phyloP scores from a whole-genome alignment of 1,140 invertebrate genomes.

The Drosophila ohnishii region DNA sequence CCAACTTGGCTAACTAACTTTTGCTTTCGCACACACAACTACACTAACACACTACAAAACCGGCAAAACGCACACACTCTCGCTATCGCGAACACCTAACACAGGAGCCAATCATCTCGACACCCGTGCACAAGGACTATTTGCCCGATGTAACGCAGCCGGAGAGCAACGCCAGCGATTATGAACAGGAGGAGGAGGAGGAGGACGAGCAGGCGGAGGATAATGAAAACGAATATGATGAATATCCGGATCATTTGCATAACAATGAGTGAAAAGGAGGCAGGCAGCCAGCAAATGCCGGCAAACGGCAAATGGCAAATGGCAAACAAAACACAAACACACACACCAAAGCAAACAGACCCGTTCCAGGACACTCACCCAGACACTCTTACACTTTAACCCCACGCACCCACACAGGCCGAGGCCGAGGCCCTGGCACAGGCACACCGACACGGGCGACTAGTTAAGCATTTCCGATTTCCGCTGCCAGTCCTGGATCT shows the following conservation, averaged over 20 bases:
- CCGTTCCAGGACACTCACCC: conserved; percentile 50
- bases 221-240: conserved; percentile 83
- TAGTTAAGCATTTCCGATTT: conserved; percentile 81
- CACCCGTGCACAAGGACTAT: conserved; percentile 83
- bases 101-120: conserved; percentile 82
- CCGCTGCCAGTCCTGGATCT: conserved; percentile 58
- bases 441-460: conserved; percentile 37
- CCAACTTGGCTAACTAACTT: conserved; percentile 77
- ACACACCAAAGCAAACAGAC: conserved; percentile 55
- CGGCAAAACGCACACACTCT: conserved; percentile 48
- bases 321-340: conserved; percentile 32
- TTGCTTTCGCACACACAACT: conserved; percentile 73
- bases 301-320: conserved; percentile 34
- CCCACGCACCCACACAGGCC: conserved; percentile 11
- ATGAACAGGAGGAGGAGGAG: conserved; percentile 82
- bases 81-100: conserved; percentile 27
- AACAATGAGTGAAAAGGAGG: conserved; percentile 78
- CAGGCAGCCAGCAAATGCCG: conserved; percentile 44
- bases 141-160: conserved; percentile 82
- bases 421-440: neutral
- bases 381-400: conserved; percentile 7
- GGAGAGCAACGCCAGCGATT: conserved; percentile 81
- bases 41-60: conserved; percentile 32
- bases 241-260: conserved; percentile 83
- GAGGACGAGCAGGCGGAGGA: conserved; percentile 79